Evolutionary conservation across 2,888 invertebrate genomes (phyloP), one percentile per base, ranked within the genome.

Genomic region (Pardosa pseudoannulata): DNA sequence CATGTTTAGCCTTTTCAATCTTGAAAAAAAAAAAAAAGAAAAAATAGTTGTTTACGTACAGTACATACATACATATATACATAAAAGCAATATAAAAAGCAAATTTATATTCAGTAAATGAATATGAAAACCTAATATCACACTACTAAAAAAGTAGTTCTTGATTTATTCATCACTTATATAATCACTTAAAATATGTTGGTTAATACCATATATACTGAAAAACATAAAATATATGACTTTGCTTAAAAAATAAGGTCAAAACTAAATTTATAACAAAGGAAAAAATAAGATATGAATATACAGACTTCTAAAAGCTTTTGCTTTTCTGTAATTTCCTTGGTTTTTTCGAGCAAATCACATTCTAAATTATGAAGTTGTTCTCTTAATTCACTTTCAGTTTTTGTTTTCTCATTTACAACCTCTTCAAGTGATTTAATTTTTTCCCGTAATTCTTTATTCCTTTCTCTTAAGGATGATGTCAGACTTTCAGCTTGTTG

Each of bases 401-500:
- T 46, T n/a, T 79, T 82, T 9, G 29, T 29, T 56, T 79, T 70
- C 29, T 70, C 41, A 1, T 68, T 56, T 7, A 75, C 19, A 23
- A 19, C 29, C 11, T 79, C 81, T 74, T 87, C 87, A 0, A 73
- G 23, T 0, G 23, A n/a, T 41, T 50, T 82, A 27, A 80, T 23
- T 39, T 87, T 78, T 41, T 87, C 87, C n/a, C 87, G 56, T 16
- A 87, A 50, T 16, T 81, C 79, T 65, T 68, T 78, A 41, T 82
- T 87, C 23, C 87, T 39, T n/a, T 79, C 79, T 16, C 82, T 73
- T n/a, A 87, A 39, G n/a, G 79, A 50, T 41, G 75, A 75, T 32
- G 70, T 29, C 3, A 87, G 9, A 6, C 70, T 93, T 88, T 94
- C 93, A 0, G 93, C 92, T 1, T 93, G 92, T 89, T 95, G 94